Conservation (phyloP, 2,797 vertebrate species). For the Parotocinclus haroldoi region DNA sequence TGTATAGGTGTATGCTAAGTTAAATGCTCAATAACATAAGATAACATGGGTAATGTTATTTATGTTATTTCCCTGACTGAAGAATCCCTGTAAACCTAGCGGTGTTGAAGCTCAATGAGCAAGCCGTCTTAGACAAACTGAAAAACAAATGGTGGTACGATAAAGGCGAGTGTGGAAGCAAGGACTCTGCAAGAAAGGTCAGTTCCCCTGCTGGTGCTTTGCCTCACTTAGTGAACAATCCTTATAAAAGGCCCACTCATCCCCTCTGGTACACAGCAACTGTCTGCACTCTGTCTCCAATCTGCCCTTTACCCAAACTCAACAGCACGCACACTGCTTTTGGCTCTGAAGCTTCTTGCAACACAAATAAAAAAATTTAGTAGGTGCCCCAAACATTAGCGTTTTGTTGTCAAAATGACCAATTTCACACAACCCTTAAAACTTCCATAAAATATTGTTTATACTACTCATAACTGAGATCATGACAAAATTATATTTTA, state of each 20-base stretch:
- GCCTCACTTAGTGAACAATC: constrained; percentile 48
- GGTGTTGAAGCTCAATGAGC: constrained; percentile 99
- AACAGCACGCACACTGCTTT: background rate
- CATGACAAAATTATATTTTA: too few relatives aligned
- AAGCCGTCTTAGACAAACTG: constrained; percentile 99
- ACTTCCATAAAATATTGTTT: background rate
- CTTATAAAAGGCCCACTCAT: constrained; percentile 46
- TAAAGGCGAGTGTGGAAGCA: constrained; percentile 98
- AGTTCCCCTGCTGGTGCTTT: constrained; percentile 73
- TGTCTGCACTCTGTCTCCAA: constrained; percentile 58
- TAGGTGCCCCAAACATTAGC: background rate
- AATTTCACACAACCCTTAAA: background rate
- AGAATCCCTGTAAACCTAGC: constrained; percentile 99
- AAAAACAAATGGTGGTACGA: constrained; percentile 99
- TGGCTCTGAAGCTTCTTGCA: background rate
- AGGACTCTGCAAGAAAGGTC: constrained; percentile 99
- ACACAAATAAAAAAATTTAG: background rate
- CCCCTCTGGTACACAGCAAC: constrained; percentile 25
- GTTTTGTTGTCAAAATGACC: background rate
- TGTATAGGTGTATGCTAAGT: constrained; percentile 56
- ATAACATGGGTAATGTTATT: constrained; percentile 99
- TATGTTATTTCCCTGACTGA: constrained; percentile 98
- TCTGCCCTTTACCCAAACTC: constrained; percentile 59
- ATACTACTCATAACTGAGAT: too few relatives aligned
- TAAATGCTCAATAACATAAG: constrained; percentile 97